A percentile compares a stretch with the other conserved stretches of the same genome.
phyloP scores from a whole-genome alignment of 2,113 vertebrate genomes.

The Glaucomys volans region DNA sequence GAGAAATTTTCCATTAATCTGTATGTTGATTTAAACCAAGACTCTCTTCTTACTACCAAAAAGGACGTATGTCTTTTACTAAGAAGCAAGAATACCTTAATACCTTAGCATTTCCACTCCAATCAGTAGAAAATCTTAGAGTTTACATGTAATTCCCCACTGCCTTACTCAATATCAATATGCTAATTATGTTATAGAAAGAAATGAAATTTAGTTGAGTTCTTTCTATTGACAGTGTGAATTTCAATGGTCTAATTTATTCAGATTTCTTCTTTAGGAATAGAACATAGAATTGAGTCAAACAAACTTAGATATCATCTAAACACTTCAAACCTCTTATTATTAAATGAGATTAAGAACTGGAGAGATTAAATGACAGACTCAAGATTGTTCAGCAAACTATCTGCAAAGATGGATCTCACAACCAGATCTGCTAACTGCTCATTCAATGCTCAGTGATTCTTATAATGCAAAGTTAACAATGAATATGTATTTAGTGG shows the following conservation, averaged over 20 bases:
- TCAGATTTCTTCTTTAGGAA: slow-evolving; percentile 27
- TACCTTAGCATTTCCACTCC: neutral
- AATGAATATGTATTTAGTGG: neutral
- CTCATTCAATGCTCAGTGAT: neutral
- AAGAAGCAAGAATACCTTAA: slow-evolving; percentile 26
- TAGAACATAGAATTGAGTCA: neutral
- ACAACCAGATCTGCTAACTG: neutral
- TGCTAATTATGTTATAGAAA: slow-evolving; percentile 7
- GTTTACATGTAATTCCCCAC: neutral
- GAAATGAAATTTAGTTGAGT: neutral
- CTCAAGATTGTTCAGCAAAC: neutral
- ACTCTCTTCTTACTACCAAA: neutral
- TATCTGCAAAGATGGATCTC: neutral
- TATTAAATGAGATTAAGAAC: slow-evolving; percentile 38
- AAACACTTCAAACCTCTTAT: neutral
- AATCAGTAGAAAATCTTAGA: slow-evolving; percentile 27
- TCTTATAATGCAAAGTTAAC: slow-evolving; percentile 11
- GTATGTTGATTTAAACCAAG: neutral
- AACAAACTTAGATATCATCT: slow-evolving; percentile 36
- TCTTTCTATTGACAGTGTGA: neutral
- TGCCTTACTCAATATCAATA: neutral
- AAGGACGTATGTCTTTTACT: neutral
- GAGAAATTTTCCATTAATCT: neutral
- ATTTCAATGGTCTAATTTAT: slow-evolving; percentile 37
- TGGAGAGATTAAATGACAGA: slow-evolving; percentile 7